A percentile compares a stretch with the other conserved stretches of the same genome.
Evolutionary conservation across 2,888 invertebrate species (phyloP).

Genomic region (Calameuta pallipes): DNA sequence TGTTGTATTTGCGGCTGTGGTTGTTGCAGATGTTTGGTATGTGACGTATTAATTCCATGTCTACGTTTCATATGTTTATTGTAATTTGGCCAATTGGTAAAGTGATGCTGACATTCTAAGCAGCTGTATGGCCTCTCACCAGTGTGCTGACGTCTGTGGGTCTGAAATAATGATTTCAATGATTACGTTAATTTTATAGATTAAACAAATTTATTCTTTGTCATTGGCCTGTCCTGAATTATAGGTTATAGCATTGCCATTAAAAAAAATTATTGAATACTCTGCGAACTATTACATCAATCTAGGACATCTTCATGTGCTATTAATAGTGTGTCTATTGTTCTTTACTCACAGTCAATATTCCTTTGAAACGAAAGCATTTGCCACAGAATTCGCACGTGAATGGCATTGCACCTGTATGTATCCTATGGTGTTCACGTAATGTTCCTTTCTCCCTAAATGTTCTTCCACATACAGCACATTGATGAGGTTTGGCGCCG

Average conservation of each 20-base stretch:
- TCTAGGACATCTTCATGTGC: neutral
- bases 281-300: too few species aligned
- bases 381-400: constrained; percentile 81
- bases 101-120: constrained; percentile 77
- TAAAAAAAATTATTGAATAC: too few species aligned
- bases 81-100: constrained; percentile 86
- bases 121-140: constrained; percentile 80
- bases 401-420: constrained; percentile 83
- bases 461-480: constrained; percentile 72
- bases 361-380: constrained; percentile 81
- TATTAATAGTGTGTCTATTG: constrained; percentile 2
- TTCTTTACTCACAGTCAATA: constrained; percentile 70
- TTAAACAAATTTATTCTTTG: neutral
- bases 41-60: constrained; percentile 74
- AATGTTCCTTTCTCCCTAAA: constrained; percentile 79
- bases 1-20: constrained; percentile 42
- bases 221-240: neutral
- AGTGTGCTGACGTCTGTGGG: constrained; percentile 79
- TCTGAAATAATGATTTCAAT: constrained; percentile 54
- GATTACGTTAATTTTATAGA: constrained; percentile 1
- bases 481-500: constrained; percentile 72
- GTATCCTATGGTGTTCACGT: constrained; percentile 79
- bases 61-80: constrained; percentile 85
- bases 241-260: neutral
- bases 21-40: constrained; percentile 56